Conservation (phyloP, 64 coral and sea anemone species). For the Montipora cactus region DNA sequence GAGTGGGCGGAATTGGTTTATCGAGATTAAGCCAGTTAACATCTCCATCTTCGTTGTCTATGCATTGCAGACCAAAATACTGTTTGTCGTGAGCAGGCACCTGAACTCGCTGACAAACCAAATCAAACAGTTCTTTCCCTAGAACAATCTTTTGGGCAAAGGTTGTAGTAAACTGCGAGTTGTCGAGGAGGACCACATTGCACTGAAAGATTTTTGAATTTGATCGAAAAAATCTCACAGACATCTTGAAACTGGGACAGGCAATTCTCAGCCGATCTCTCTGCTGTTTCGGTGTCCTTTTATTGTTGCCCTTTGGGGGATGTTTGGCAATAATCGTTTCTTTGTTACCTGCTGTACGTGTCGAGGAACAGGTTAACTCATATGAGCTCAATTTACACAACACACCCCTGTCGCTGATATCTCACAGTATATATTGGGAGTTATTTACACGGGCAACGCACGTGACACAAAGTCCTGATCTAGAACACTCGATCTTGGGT, state of each 20-base stretch:
- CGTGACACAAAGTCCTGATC: background rate
- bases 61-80: constrained; percentile 87
- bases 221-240: constrained; percentile 19
- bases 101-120: constrained; percentile 71
- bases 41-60: constrained; percentile 82
- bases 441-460: background rate
- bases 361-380: background rate
- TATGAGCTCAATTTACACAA: background rate
- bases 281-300: background rate
- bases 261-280: background rate
- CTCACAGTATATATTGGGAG: background rate
- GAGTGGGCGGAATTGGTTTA: constrained; percentile 56
- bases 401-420: background rate
- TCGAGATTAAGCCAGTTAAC: constrained; percentile 78
- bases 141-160: constrained; percentile 47
- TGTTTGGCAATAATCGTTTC: background rate
- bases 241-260: background rate
- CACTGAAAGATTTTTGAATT: constrained; percentile 52
- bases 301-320: background rate
- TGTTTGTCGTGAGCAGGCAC: constrained; percentile 51
- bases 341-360: background rate
- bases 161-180: constrained; percentile 72
- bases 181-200: constrained; percentile 84
- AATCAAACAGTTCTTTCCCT: constrained; percentile 70
- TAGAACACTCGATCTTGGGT: background rate